Percentiles rank a stretch among this genome's conserved stretches.
These are phyloP conservation scores for Isurus oxyrinchus DNA, from an alignment of 2,113 vertebrate species.

Conservation along the genomic window DNA sequence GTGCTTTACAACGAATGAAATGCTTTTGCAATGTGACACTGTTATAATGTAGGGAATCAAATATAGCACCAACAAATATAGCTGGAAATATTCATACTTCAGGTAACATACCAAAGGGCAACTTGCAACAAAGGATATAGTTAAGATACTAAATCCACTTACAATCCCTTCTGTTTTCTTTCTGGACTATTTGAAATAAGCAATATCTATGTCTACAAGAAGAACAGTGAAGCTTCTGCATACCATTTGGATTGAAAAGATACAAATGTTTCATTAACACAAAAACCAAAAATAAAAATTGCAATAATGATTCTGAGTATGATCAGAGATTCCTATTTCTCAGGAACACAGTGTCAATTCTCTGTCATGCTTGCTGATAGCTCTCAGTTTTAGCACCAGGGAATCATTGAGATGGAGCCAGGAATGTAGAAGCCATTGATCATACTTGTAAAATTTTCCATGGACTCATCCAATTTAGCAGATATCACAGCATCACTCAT, in stretches of 20 bases:
- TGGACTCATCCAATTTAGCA: not conserved
- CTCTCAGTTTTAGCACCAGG: not conserved
- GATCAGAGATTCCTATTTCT: not conserved
- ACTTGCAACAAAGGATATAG: not conserved
- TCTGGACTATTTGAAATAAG: not conserved
- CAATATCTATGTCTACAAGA: not conserved
- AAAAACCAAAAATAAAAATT: not conserved
- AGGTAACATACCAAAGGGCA: not conserved
- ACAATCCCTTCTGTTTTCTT: not conserved
- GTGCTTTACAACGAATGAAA: not conserved
- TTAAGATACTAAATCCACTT: not conserved
- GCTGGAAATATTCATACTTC: not conserved
- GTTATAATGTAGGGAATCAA: not conserved
- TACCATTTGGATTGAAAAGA: not conserved
- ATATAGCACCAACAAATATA: not conserved
- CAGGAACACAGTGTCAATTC: not conserved
- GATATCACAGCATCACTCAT: not conserved
- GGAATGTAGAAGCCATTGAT: not conserved
- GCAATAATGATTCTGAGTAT: not conserved
- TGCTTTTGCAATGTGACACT: not conserved
- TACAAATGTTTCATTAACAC: conserved; percentile 20
- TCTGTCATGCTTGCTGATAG: not conserved
- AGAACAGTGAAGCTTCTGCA: not conserved
- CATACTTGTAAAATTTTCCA: not conserved
- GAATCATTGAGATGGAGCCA: not conserved